phyloP scores from a whole-genome alignment of 2,113 vertebrate genomes.

The Clarias macrocephalus region DNA sequence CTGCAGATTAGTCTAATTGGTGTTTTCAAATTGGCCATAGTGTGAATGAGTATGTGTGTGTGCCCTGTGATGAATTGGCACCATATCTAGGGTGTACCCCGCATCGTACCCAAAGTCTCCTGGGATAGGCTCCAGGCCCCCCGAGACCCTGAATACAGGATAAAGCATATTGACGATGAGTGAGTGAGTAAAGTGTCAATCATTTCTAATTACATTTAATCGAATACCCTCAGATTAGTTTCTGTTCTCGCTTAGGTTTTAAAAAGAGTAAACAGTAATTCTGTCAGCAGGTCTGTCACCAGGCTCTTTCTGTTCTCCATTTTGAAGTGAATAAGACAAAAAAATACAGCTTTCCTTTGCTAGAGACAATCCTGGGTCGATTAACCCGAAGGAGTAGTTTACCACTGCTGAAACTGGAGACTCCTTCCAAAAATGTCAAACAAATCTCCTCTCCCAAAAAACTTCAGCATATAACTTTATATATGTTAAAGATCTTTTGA shows the following conservation, averaged over 20 bases:
- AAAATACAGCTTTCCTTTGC: background rate
- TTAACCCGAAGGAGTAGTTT: background rate
- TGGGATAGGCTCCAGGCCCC: no score
- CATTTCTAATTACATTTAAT: background rate
- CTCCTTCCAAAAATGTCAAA: background rate
- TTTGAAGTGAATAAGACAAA: background rate
- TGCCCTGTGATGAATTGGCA: no score
- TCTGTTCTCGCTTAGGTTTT: background rate
- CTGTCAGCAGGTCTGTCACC: background rate
- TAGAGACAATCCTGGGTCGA: background rate
- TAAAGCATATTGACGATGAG: no score
- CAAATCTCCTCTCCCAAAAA: background rate
- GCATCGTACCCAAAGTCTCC: no score
- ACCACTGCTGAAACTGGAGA: background rate
- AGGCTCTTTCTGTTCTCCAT: background rate
- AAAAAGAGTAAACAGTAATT: background rate
- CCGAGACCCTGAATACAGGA: no score
- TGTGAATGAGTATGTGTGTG: no score
- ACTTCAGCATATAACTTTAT: background rate
- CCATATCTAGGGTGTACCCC: no score
- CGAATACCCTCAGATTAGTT: background rate
- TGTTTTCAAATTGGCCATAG: no score
- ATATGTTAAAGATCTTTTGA: no score
- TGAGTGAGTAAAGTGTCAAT: background rate
- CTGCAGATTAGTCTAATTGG: no score